phyloP scores from a whole-genome alignment of 2,113 vertebrate species.

The Rhinopomastus cyanomelas region DNA sequence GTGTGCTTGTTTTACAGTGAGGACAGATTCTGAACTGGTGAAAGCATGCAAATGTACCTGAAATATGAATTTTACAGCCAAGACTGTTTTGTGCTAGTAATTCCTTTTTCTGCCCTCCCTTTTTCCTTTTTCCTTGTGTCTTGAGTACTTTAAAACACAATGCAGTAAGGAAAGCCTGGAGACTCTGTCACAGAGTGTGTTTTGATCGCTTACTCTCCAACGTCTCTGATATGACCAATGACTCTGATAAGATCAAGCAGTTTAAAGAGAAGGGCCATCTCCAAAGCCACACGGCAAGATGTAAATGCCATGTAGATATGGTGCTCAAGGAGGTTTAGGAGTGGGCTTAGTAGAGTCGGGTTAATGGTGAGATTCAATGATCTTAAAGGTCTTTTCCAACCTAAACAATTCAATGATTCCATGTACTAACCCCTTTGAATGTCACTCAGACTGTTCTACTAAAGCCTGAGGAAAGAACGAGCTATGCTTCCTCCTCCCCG shows the following conservation, averaged over 20 bases:
- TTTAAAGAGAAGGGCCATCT: neutral
- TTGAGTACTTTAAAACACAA: slow-evolving; percentile 5
- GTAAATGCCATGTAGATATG: too few relatives aligned
- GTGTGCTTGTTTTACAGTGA: neutral
- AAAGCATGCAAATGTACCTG: slow-evolving; percentile 6
- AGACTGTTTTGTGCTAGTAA: neutral
- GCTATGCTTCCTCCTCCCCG: neutral
- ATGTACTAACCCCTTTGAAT: neutral
- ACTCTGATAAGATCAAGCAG: neutral
- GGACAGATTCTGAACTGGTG: neutral
- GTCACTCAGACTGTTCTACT: neutral
- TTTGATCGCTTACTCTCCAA: slow-evolving; percentile 15
- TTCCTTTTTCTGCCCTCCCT: neutral
- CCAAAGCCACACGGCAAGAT: neutral
- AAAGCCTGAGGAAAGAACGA: neutral
- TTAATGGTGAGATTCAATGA: too few relatives aligned
- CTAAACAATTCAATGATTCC: too few relatives aligned
- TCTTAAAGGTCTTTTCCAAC: too few relatives aligned
- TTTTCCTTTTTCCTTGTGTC: neutral
- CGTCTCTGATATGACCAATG: neutral
- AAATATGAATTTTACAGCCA: slow-evolving; percentile 11
- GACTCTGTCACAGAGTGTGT: neutral
- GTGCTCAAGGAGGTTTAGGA: too few relatives aligned
- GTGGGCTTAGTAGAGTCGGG: too few relatives aligned
- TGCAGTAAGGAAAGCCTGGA: neutral